Evolutionary conservation across 2,797 vertebrate genomes (phyloP).

Genomic region (Prionace glauca): DNA sequence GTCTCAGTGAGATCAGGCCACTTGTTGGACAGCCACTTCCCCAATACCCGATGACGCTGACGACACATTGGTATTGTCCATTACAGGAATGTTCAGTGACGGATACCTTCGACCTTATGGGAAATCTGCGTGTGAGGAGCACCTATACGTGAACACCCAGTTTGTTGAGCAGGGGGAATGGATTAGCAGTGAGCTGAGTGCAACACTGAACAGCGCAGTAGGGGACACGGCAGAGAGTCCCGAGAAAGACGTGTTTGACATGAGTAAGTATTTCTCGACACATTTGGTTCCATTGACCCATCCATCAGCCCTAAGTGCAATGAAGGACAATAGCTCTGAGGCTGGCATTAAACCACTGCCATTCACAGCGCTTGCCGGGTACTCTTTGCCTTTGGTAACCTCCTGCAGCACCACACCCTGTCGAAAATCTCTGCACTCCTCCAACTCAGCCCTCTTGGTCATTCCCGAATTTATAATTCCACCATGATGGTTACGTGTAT

Average conservation of each 20-base stretch:
- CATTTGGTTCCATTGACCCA: too few species aligned
- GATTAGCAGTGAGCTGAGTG: neutral
- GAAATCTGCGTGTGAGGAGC: conserved; percentile 70
- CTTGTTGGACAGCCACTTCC: neutral
- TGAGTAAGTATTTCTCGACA: conserved; percentile 67
- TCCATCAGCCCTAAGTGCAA: too few species aligned
- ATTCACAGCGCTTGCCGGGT: too few species aligned
- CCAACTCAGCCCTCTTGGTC: too few species aligned
- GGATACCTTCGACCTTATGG: conserved; percentile 81
- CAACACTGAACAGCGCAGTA: neutral
- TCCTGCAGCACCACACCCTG: too few species aligned
- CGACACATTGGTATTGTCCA: neutral
- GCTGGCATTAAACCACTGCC: neutral
- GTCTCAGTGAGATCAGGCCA: neutral
- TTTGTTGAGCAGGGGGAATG: conserved; percentile 64
- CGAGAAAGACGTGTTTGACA: conserved; percentile 91
- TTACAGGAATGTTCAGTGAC: conserved; percentile 62
- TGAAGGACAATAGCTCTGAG: neutral
- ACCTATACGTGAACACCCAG: conserved; percentile 91
- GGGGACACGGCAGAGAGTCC: conserved; percentile 66
- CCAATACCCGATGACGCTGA: neutral
- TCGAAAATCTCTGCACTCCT: too few species aligned
- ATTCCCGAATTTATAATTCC: too few species aligned
- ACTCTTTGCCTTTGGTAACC: neutral
- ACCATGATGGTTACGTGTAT: too few species aligned